Evolutionary conservation across 2,113 vertebrate genomes (phyloP).

Genomic region (Romanogobio albipinnatus): DNA sequence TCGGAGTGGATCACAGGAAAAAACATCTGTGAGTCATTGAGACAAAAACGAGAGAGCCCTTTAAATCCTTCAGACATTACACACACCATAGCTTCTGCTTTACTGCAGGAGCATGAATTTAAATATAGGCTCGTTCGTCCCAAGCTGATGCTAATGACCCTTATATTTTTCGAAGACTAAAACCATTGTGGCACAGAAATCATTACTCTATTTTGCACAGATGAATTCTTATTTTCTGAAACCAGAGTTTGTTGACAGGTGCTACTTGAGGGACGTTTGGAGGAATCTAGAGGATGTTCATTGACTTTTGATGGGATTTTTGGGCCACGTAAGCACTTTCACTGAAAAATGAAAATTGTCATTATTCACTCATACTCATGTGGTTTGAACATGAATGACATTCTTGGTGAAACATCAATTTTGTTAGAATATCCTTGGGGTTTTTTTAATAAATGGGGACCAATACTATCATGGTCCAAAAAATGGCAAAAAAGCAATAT

Average conservation of each 20-base stretch:
- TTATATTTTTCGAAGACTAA: constrained; percentile 26
- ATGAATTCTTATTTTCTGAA: constrained; percentile 9
- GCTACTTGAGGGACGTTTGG: background rate
- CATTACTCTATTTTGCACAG: background rate
- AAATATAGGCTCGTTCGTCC: constrained; percentile 44
- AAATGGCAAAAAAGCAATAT: background rate
- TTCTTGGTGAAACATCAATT: background rate
- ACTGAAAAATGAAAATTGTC: background rate
- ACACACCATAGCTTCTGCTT: constrained; percentile 50
- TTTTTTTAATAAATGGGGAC: background rate
- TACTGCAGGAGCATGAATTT: constrained; percentile 37
- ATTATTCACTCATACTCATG: background rate
- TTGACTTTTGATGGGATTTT: background rate
- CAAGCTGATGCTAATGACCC: constrained; percentile 46
- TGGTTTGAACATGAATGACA: background rate
- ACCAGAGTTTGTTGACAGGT: background rate
- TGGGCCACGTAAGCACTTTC: background rate
- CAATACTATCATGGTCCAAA: background rate
- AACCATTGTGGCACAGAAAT: background rate
- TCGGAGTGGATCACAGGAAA: constrained; percentile 56
- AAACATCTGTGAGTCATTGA: constrained; percentile 72
- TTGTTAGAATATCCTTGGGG: background rate
- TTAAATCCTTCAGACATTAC: constrained; percentile 51
- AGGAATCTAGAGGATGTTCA: background rate
- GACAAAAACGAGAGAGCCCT: constrained; percentile 56